phyloP scores from a whole-genome alignment of 2,797 vertebrate genomes.

The Chelon labrosus region DNA sequence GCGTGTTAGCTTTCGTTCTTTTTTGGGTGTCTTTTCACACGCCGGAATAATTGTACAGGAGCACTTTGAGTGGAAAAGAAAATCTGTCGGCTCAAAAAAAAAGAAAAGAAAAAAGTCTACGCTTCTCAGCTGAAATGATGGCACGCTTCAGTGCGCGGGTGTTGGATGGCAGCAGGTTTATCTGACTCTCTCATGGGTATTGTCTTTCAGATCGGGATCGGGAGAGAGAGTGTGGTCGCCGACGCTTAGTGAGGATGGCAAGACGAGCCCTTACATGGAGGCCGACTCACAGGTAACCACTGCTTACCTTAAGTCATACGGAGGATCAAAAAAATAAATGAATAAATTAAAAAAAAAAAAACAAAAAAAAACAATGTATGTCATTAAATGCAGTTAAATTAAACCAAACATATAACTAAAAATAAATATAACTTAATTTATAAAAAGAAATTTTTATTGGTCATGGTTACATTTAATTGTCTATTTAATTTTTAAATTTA shows the following conservation, averaged over 20 bases:
- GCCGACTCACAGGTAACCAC: conserved; percentile 90
- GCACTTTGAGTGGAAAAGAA: conserved; percentile 11
- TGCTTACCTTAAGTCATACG: conserved; percentile 21
- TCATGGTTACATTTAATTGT: no score
- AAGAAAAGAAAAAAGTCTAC: conserved; percentile 18
- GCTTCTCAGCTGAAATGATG: conserved; percentile 42
- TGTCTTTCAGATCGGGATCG: conserved; percentile 87
- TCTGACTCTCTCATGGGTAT: conserved; percentile 67
- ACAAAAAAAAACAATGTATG: no score
- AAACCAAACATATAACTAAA: no score
- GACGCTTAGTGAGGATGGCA: conserved; percentile 88
- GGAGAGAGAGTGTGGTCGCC: conserved; percentile 88
- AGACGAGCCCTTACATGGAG: conserved; percentile 91
- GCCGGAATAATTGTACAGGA: background rate
- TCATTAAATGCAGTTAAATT: no score
- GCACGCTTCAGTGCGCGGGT: conserved; percentile 12
- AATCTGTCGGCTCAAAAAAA: conserved; percentile 26
- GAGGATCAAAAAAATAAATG: no score
- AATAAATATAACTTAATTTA: no score
- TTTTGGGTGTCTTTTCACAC: conserved; percentile 4
- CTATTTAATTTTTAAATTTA: no score
- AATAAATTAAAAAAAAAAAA: no score
- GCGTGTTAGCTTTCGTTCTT: conserved; percentile 21
- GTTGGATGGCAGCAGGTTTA: conserved; percentile 26
- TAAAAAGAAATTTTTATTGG: no score